Evolutionary conservation across 92 coral and sea anemone genomes (phyloP).

Genomic region (Desmophyllum pertusum): DNA sequence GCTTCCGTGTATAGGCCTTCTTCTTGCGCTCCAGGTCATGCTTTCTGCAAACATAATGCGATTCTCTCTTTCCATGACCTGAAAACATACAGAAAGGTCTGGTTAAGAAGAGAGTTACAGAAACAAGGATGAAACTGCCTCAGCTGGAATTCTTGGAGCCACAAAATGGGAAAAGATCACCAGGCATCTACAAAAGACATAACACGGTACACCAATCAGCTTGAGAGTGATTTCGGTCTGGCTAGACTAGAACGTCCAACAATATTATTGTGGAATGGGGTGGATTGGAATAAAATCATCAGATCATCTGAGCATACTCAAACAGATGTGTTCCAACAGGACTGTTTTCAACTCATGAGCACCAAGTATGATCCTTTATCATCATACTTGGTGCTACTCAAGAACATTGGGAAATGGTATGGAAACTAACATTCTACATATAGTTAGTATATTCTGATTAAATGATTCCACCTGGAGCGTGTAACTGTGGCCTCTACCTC

Average conservation of each 20-base stretch:
- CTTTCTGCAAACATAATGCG: constrained; percentile 17
- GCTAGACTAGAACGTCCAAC: too few species aligned
- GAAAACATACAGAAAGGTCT: not conserved
- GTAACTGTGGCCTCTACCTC: constrained; percentile 16
- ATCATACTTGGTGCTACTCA: not conserved
- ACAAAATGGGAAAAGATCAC: too few species aligned
- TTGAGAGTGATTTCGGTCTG: too few species aligned
- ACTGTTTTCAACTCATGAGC: not conserved
- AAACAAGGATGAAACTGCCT: too few species aligned
- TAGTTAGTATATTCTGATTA: too few species aligned
- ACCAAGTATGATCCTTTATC: too few species aligned
- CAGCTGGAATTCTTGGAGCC: not conserved
- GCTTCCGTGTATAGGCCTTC: not conserved
- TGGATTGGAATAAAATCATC: too few species aligned
- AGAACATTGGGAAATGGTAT: not conserved
- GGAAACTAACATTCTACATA: too few species aligned
- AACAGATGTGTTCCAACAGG: too few species aligned
- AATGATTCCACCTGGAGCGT: constrained; percentile 25
- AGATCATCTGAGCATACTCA: too few species aligned
- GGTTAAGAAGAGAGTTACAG: not conserved
- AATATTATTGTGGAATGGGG: too few species aligned
- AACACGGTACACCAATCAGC: too few species aligned
- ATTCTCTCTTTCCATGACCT: constrained; percentile 36
- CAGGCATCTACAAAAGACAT: not conserved
- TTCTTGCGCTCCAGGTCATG: constrained; percentile 3